These are phyloP conservation scores for Capreolus pygargus DNA, from an alignment of 2,113 vertebrate species.

Conservation along the genomic window DNA sequence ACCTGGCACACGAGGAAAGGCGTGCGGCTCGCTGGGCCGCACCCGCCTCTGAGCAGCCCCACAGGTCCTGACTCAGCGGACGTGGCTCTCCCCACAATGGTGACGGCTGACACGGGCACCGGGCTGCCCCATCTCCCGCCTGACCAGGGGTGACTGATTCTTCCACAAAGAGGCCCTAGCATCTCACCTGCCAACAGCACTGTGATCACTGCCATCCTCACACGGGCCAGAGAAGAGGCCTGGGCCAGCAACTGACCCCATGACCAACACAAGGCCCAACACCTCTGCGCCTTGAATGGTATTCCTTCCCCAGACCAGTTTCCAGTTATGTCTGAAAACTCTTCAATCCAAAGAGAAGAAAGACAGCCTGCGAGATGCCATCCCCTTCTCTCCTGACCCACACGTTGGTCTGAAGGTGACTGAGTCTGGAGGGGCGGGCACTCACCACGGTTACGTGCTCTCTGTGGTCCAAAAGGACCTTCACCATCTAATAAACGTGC, in stretches of 20 bases:
- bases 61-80: slow-evolving; percentile 2
- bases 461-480: not conserved
- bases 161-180: not conserved
- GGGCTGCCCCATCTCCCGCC: not conserved
- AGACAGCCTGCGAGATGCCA: not conserved
- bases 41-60: not conserved
- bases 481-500: accelerated
- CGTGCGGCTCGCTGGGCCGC: not conserved
- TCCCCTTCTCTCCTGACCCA: not conserved
- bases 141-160: not conserved
- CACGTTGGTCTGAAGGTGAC: not conserved
- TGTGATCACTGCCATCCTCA: accelerated
- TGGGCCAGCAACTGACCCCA: not conserved
- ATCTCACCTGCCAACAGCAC: not conserved
- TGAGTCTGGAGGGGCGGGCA: not conserved
- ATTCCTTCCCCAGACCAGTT: not conserved
- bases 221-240: not conserved
- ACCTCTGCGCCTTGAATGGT: not conserved
- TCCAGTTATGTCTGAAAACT: not conserved
- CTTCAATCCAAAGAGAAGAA: not conserved
- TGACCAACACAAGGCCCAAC: not conserved
- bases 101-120: not conserved
- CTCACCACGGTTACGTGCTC: not conserved
- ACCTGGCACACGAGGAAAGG: not conserved
- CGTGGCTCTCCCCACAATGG: not conserved